phyloP scores from a whole-genome alignment of 2,797 vertebrate genomes.

The Morelia viridis region DNA sequence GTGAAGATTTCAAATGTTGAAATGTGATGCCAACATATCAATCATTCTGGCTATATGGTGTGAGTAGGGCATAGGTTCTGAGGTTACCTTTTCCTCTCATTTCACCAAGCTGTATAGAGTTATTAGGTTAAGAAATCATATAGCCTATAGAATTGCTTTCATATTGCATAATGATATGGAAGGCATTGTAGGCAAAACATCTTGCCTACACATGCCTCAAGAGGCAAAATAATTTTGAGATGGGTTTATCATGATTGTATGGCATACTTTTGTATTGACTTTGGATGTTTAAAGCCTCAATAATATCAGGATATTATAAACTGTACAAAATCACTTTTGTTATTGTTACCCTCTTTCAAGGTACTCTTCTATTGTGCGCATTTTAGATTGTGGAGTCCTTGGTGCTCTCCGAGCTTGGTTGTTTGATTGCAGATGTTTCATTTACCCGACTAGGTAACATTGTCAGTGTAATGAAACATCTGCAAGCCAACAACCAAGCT shows the following conservation, averaged over 20 bases:
- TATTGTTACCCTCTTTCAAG: neutral
- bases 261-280: conserved; percentile 23
- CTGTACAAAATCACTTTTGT: neutral
- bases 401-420: too few species aligned
- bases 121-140: neutral
- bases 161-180: neutral
- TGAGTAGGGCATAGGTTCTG: neutral
- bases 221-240: neutral
- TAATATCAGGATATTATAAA: neutral
- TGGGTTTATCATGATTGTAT: neutral
- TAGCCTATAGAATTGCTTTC: neutral
- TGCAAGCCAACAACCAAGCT: too few species aligned
- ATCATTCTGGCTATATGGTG: neutral
- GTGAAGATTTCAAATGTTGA: neutral
- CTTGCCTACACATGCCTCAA: neutral
- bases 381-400: neutral
- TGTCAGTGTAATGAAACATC: too few species aligned
- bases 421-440: too few species aligned
- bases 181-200: neutral
- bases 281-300: neutral
- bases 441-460: too few species aligned
- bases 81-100: neutral
- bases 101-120: neutral
- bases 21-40: neutral
- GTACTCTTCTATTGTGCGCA: neutral